Evolutionary conservation across 1,140 invertebrate species (phyloP).

Genomic region (Drosophila littoralis): DNA sequence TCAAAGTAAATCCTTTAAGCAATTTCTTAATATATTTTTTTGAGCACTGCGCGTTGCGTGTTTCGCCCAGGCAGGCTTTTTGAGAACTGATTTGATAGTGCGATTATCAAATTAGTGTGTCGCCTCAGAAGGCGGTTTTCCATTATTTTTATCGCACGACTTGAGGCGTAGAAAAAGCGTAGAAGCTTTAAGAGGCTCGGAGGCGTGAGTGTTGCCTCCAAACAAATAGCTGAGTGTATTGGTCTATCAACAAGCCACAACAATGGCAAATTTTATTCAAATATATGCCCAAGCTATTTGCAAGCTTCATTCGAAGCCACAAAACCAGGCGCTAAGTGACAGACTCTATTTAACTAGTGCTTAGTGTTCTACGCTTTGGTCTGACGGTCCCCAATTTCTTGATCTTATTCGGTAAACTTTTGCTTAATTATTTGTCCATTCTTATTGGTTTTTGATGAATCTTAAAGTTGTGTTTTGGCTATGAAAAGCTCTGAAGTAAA

Average conservation of each 20-base stretch:
- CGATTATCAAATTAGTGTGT: constrained; percentile 69
- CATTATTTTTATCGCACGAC: constrained; percentile 47
- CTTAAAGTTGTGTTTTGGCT: background rate
- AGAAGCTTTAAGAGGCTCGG: background rate
- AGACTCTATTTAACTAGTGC: constrained; percentile 39
- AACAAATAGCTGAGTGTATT: constrained; percentile 3
- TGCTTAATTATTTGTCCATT: background rate
- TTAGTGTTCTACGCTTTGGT: background rate
- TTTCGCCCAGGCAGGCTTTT: constrained; percentile 30
- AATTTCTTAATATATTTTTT: background rate
- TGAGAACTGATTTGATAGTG: constrained; percentile 64
- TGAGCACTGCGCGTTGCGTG: constrained; percentile 18
- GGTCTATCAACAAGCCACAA: constrained; percentile 53
- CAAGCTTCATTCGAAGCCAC: constrained; percentile 52
- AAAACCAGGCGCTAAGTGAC: constrained; percentile 46
- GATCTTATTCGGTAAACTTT: background rate
- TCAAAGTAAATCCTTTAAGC: constrained; percentile 8
- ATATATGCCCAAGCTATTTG: constrained; percentile 69
- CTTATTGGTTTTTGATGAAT: background rate
- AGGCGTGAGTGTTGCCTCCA: constrained; percentile 1
- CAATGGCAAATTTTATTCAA: constrained; percentile 48
- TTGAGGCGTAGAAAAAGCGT: constrained; percentile 4
- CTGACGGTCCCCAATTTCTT: background rate
- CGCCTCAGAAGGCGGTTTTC: constrained; percentile 17
- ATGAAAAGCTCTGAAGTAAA: background rate